phyloP scores from a whole-genome alignment of 2,888 invertebrate species.

The Operophtera brumata region DNA sequence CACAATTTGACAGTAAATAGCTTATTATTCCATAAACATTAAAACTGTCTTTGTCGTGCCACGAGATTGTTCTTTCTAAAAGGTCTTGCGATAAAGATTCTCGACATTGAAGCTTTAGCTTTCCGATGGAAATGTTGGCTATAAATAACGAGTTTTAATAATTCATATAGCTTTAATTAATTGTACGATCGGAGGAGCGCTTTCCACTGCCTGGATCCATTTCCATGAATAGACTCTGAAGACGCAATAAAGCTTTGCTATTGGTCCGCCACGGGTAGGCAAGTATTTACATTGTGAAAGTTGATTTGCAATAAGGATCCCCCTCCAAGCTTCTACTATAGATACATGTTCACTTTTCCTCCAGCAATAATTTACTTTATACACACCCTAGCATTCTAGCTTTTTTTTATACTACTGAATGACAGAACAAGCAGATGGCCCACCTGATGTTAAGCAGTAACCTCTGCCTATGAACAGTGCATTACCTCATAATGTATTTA shows the following conservation, averaged over 20 bases:
- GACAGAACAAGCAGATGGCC: too few species aligned
- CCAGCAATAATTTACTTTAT: conserved; percentile 25
- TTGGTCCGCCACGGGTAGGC: conserved; percentile 46
- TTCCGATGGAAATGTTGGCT: conserved; percentile 27
- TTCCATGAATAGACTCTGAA: conserved; percentile 50
- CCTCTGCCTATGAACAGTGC: too few species aligned
- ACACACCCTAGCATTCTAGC: conserved; percentile 10
- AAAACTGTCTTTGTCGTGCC: conserved; percentile 33
- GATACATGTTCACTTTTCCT: conserved; percentile 45
- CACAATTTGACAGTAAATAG: conserved; percentile 44
- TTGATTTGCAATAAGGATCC: conserved; percentile 56
- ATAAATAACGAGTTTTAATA: conserved; percentile 46
- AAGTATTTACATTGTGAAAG: conserved; percentile 64
- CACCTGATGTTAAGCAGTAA: too few species aligned
- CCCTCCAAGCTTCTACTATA: conserved; percentile 38
- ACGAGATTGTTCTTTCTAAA: conserved; percentile 22
- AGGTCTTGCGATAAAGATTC: conserved; percentile 19
- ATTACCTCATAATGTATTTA: too few species aligned
- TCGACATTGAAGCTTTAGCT: conserved; percentile 26
- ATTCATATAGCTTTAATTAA: conserved; percentile 57
- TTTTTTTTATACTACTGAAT: too few species aligned
- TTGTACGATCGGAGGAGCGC: conserved; percentile 46
- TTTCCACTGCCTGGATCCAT: conserved; percentile 44
- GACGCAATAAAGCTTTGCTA: conserved; percentile 40
- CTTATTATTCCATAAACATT: conserved; percentile 47